These are phyloP conservation scores for Rhegmatorhina hoffmannsi DNA, from an alignment of 2,113 vertebrate species.

Conservation along the genomic window DNA sequence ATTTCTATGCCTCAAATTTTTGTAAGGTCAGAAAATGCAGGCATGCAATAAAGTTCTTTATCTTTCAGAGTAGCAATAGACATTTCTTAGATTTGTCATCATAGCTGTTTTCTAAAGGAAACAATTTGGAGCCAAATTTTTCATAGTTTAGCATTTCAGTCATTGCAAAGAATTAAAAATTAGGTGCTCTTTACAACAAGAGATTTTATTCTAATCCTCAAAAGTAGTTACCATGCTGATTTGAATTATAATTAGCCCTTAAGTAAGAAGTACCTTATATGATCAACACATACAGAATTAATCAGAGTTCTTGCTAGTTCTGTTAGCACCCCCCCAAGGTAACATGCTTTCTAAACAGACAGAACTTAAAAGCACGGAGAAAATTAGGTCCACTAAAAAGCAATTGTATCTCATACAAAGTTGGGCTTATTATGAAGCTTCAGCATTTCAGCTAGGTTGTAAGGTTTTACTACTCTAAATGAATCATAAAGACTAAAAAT, in stretches of 20 bases:
- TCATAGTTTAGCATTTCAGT: constrained; percentile 49
- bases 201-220: constrained; percentile 63
- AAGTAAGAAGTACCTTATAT: constrained; percentile 49
- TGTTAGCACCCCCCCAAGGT: constrained; percentile 59
- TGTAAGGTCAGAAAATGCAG: not conserved
- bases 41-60: not conserved
- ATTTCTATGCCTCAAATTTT: constrained; percentile 10
- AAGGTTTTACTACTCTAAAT: constrained; percentile 59
- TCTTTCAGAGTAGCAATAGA: constrained; percentile 32
- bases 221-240: constrained; percentile 60
- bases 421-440: constrained; percentile 10
- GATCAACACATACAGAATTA: constrained; percentile 62
- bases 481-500: constrained; percentile 64
- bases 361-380: constrained; percentile 42
- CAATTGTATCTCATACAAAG: constrained; percentile 47
- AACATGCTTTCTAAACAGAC: constrained; percentile 10
- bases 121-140: not conserved
- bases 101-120: constrained; percentile 22
- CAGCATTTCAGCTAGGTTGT: constrained; percentile 26
- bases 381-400: constrained; percentile 35
- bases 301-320: constrained; percentile 63
- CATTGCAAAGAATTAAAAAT: constrained; percentile 38
- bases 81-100: constrained; percentile 23
- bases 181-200: constrained; percentile 36
- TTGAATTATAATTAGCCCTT: constrained; percentile 70